These are phyloP conservation scores for Rotaria macrura DNA, from an alignment of 2,888 invertebrate genomes.

Conservation along the genomic window DNA sequence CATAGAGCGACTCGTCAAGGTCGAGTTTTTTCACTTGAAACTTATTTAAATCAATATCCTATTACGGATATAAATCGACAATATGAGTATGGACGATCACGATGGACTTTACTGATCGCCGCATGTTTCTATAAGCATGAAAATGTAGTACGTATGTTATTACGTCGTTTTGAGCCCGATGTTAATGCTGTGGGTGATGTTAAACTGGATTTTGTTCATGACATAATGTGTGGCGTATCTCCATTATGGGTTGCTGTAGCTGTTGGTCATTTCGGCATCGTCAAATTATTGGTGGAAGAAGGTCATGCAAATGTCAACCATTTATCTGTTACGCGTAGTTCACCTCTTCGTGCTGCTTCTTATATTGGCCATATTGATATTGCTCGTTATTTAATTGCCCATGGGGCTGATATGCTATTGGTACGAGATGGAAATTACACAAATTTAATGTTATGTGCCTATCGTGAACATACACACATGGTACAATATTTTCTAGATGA, in stretches of 20 bases:
- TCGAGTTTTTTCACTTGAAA: not conserved
- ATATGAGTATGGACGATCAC: not conserved
- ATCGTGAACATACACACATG: not conserved
- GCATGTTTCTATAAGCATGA: not conserved
- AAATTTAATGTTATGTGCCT: not conserved
- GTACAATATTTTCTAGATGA: not conserved
- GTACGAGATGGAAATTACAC: not conserved
- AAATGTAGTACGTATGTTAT: not conserved
- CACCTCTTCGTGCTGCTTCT: not conserved
- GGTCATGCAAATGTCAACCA: not conserved
- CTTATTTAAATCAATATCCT: not conserved
- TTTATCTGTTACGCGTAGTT: not conserved
- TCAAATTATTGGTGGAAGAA: not conserved
- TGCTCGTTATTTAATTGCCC: not conserved
- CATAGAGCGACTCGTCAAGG: not conserved
- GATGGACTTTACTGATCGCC: not conserved
- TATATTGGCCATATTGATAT: not conserved
- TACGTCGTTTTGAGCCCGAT: not conserved
- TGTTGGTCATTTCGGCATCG: not conserved
- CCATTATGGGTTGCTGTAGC: not conserved
- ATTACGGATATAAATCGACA: not conserved
- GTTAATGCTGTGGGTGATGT: not conserved
- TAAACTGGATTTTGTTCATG: slow-evolving; percentile 1
- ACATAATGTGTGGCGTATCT: not conserved
- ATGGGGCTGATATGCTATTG: not conserved